Conservation (phyloP, 2,113 vertebrate species). For the Hystrix brachyura region DNA sequence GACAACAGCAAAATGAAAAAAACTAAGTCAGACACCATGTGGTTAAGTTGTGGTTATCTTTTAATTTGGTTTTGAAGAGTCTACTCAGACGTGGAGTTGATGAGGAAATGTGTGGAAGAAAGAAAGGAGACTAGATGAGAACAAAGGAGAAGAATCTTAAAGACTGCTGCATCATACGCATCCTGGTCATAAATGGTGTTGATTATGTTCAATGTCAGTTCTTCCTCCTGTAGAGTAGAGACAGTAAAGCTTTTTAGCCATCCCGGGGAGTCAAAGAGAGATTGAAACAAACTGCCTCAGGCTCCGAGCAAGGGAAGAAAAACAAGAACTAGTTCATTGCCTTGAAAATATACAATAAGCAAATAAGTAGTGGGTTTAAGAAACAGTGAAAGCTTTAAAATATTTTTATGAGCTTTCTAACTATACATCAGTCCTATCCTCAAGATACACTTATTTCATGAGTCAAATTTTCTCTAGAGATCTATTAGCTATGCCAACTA, state of each 20-base stretch:
- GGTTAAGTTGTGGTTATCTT: neutral
- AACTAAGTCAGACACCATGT: neutral
- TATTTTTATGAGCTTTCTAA: conserved; percentile 65
- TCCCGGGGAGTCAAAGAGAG: conserved; percentile 41
- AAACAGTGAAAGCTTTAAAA: conserved; percentile 69
- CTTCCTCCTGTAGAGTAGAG: conserved; percentile 17
- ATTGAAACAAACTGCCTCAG: conserved; percentile 68
- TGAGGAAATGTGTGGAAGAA: neutral
- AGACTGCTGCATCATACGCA: neutral
- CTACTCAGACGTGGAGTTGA: neutral
- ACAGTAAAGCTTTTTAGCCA: conserved; percentile 19
- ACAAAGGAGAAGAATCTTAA: neutral
- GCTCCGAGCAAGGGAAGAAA: conserved; percentile 60
- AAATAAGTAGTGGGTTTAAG: conserved; percentile 71
- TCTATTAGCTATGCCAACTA: conserved; percentile 65
- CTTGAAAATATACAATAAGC: conserved; percentile 63
- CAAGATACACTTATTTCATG: conserved; percentile 48
- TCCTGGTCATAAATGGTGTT: neutral
- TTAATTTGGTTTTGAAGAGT: neutral
- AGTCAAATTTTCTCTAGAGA: conserved; percentile 66
- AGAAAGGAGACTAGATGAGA: neutral
- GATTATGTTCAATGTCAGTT: conserved; percentile 52
- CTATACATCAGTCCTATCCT: conserved; percentile 49
- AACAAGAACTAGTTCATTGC: conserved; percentile 55
- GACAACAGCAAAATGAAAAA: neutral